Conservation (phyloP, 2,797 vertebrate species). For the Pteropus rufus region DNA sequence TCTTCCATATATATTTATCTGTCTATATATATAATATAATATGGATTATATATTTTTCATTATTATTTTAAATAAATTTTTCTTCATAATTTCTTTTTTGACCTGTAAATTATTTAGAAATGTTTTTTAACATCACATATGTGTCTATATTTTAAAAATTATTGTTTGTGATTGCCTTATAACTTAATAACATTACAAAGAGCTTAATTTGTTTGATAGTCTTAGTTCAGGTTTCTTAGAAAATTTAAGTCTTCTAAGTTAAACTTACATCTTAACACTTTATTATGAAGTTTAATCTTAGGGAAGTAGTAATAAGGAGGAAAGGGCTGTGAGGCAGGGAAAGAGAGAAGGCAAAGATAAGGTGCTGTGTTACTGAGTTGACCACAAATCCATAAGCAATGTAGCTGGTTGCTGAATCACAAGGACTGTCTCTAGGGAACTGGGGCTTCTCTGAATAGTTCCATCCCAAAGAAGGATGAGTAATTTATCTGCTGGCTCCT, state of each 20-base stretch:
- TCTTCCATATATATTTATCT: neutral
- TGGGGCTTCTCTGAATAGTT: neutral
- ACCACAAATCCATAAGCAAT: neutral
- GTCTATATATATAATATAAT: neutral
- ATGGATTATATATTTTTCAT: neutral
- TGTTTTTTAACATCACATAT: neutral
- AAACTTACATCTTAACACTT: neutral
- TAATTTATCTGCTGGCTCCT: neutral
- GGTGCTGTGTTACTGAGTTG: neutral
- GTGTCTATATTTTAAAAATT: neutral
- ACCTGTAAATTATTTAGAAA: constrained; percentile 9
- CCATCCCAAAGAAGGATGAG: neutral
- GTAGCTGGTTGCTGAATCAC: neutral
- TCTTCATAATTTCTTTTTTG: neutral
- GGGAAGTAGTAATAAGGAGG: neutral
- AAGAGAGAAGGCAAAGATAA: neutral
- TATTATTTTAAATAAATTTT: neutral
- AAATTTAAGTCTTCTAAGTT: neutral
- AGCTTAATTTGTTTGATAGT: neutral
- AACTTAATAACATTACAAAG: neutral
- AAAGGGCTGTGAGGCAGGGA: neutral
- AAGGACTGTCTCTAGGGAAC: neutral
- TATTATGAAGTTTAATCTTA: neutral
- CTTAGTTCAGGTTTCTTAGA: neutral
- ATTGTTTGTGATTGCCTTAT: neutral